Conservation (phyloP, 1,140 invertebrate species). For the Nylanderia fulva region DNA sequence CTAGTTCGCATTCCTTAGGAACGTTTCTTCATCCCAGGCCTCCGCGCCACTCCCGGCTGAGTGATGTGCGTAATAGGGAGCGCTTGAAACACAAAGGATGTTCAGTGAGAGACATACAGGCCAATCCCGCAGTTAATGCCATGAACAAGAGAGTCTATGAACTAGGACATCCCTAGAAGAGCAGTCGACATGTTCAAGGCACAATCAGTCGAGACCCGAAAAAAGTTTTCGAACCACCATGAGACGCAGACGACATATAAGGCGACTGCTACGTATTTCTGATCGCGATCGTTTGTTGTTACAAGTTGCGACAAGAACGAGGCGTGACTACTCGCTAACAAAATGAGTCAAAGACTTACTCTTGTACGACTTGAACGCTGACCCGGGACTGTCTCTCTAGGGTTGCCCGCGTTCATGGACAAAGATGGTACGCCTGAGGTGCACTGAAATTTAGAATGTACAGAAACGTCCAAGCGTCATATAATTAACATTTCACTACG, state of each 20-base stretch:
- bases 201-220: slow-evolving; percentile 75
- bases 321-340: slow-evolving; percentile 76
- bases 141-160: slow-evolving; percentile 79
- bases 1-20: slow-evolving; percentile 76
- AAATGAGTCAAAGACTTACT: slow-evolving; percentile 80
- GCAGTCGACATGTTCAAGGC: slow-evolving; percentile 78
- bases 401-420: slow-evolving; percentile 82
- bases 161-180: slow-evolving; percentile 77
- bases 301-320: slow-evolving; percentile 76
- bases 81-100: slow-evolving; percentile 73
- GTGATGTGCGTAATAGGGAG: slow-evolving; percentile 76
- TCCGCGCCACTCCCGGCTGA: slow-evolving; percentile 75
- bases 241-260: slow-evolving; percentile 55
- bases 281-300: slow-evolving; percentile 60
- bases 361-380: slow-evolving; percentile 80
- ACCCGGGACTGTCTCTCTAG: slow-evolving; percentile 81
- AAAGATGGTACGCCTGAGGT: slow-evolving; percentile 82
- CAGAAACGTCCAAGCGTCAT: slow-evolving; percentile 79
- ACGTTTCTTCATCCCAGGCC: slow-evolving; percentile 76
- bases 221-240: slow-evolving; percentile 35
- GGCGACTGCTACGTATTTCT: slow-evolving; percentile 61
- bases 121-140: slow-evolving; percentile 78
- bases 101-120: slow-evolving; percentile 76
- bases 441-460: slow-evolving; percentile 84
- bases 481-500: slow-evolving; percentile 72